Evolutionary conservation across 2,113 vertebrate genomes (phyloP).

Genomic region (Spilogale gracilis): DNA sequence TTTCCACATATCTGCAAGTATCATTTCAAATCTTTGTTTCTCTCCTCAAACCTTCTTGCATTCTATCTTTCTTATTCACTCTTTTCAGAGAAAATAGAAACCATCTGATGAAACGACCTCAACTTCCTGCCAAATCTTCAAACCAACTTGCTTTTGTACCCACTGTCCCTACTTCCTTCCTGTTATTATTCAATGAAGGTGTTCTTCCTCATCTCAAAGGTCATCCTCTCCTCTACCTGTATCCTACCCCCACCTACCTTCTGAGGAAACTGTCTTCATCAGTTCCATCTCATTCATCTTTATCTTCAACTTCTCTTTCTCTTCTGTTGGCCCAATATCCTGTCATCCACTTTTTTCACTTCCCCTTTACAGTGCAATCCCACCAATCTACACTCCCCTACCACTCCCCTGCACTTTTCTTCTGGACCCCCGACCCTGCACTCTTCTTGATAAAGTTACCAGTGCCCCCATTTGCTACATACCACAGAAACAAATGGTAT

Average conservation of each 20-base stretch:
- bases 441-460: background rate
- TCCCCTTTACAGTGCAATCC: background rate
- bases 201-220: background rate
- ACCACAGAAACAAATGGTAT: background rate
- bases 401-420: background rate
- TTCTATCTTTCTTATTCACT: background rate
- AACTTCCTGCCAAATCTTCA: constrained; percentile 57
- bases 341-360: background rate
- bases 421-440: background rate
- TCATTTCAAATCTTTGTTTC: constrained; percentile 15
- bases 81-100: constrained; percentile 42
- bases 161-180: background rate
- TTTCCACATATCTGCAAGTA: background rate
- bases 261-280: background rate
- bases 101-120: background rate
- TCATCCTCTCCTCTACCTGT: background rate
- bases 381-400: too few relatives aligned
- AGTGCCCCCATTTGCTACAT: background rate
- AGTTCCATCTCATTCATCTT: background rate
- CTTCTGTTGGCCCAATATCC: background rate
- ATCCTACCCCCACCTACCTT: background rate
- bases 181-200: background rate
- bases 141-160: background rate
- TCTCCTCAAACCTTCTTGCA: background rate
- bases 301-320: background rate